Base-by-base conservation (phyloP, 2,113 vertebrate species). In the Leptobrachium ailaonicum region DNA sequence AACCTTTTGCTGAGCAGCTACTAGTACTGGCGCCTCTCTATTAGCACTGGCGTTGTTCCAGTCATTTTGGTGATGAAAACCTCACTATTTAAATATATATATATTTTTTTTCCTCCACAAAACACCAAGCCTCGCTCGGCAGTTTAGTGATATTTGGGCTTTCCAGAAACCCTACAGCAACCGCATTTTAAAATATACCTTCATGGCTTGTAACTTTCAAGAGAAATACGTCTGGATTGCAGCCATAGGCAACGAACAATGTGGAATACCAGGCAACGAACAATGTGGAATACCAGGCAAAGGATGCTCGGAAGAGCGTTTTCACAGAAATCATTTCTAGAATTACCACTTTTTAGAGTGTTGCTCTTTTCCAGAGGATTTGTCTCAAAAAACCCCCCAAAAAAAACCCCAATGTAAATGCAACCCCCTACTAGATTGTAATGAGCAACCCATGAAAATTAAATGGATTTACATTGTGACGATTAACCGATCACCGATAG, bases 11-110 rank as follows among this genome's bases (percentile, higher is more conserved):
- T 64, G 32, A 47, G 67, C 56, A 56, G 71, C 56, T 41, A 54
- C 78, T 67, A 73, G 73, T 73, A 42, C 71, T 80, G 71, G 78
- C 78, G 78, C 78, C 78, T 73, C 14, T n/a, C 7, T 64, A 12
- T 79, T 20, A 73, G 64, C 70, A 56, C 7, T 80, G 78, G 78
- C 71, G 43, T 50, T 14, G 67, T 67, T 67, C 77, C 78, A 80
- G 41, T 47, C n/a, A 53, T 45, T 41, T 3, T 50, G 64, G 63
- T 73, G 71, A 80, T 80, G 62, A 80, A 79, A 64, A 80, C 73
- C 78, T 67, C 78, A 73, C 69, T 80, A 73, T 71, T 73, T 73
- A 56, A 50, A 80, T 66, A 73, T 79, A 80, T 66, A 73, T 79
- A 72, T 80, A n/a, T 73, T 32, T 32, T 32, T 32, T 32, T 32